Base-by-base conservation (phyloP, 2,888 invertebrate genomes). In the Gasteruption jaculator region DNA sequence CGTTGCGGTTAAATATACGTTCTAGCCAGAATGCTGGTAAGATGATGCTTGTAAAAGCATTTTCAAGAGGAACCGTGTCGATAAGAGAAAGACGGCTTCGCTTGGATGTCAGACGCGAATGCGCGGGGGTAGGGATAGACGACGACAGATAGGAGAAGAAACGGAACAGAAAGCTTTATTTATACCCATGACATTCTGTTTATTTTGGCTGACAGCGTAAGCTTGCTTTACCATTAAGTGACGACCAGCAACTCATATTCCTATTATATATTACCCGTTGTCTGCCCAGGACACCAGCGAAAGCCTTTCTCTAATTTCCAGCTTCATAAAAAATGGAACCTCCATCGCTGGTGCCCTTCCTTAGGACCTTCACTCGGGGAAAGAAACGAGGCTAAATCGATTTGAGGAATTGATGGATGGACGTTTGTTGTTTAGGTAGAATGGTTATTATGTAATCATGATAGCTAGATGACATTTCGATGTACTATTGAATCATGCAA, bases 131-230 rank as follows among this genome's bases (percentile, higher is more conserved):
- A 44, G 31, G 38, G 41, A 39, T 16, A 41, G 20, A 42, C 30
- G 35, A 20, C 18, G 32, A 33, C 47, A 48, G 26, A 29, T 27
- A 37, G 33, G 16, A 26, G 27, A 20, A 18, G 30, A 26, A 33
- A 43, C 27, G 40, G 42, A 34, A 59, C 52, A 57, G 57, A 60
- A 61, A 58, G 61, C 57, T 63, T 62, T 65, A 65, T 67, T 65
- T 66, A 66, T 65, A 66, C 56, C 58, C 57, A 52, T 63, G 66
- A 64, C 65, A 65, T 64, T 64, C 63, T 64, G 65, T 66, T 65
- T 65, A 65, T 65, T 65, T 65, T 63, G 60, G 64, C 66, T 61
- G 61, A 60, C 61, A 56, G 48, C 50, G 50, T 51, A 49, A 49
- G 54, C 53, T 49, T 49, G 50, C 57, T 49, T 49, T 49, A 27